Conservation (phyloP, 2,797 vertebrate species). For the Lagocephalus sceleratus region DNA sequence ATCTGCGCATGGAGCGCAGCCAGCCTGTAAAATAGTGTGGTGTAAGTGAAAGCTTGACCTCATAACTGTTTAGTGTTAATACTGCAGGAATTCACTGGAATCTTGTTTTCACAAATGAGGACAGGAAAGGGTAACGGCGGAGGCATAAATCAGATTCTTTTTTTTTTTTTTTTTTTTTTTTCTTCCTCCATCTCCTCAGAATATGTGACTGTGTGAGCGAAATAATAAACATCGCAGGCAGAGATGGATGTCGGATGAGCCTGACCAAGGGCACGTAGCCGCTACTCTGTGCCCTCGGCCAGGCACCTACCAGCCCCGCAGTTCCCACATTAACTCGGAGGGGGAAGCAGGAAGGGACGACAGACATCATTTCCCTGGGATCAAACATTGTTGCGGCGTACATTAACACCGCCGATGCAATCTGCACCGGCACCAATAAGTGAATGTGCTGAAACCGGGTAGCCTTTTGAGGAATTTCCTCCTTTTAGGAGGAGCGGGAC, state of each 20-base stretch:
- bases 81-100: constrained; percentile 67
- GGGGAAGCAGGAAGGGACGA: constrained; percentile 80
- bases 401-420: constrained; percentile 77
- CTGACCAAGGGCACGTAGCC: constrained; percentile 75
- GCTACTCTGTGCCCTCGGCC: constrained; percentile 49
- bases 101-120: constrained; percentile 70
- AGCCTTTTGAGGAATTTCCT: constrained; percentile 82
- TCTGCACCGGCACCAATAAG: constrained; percentile 72
- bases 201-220: constrained; percentile 62
- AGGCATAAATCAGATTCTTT: constrained; percentile 66
- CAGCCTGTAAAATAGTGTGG: constrained; percentile 43
- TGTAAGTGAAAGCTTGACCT: constrained; percentile 64
- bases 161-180: constrained; percentile 23
- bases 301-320: constrained; percentile 43
- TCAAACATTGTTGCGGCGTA: constrained; percentile 76
- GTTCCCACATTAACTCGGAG: constrained; percentile 79
- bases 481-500: constrained; percentile 62
- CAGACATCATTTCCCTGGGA: constrained; percentile 78
- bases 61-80: constrained; percentile 60
- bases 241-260: constrained; percentile 67
- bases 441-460: constrained; percentile 77
- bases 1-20: constrained; percentile 8
- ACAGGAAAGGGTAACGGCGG: constrained; percentile 66
- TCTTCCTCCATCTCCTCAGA: constrained; percentile 37
- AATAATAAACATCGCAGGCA: constrained; percentile 73